Evolutionary conservation across 2,888 invertebrate genomes (phyloP).

Genomic region (Synanthedon andrenaeformis): DNA sequence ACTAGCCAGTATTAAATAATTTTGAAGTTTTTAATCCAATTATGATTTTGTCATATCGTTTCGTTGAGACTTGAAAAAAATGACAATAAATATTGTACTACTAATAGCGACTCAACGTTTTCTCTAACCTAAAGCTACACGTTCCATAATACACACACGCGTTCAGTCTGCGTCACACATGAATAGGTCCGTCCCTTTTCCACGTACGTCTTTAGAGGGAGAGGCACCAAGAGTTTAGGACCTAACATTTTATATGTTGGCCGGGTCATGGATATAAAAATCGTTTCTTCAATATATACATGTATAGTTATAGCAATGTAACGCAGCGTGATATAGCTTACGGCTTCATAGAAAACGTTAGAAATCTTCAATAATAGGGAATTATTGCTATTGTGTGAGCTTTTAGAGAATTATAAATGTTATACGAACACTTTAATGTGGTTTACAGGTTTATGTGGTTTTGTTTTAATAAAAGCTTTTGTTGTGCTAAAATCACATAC

Average conservation of each 20-base stretch:
- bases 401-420: constrained; percentile 29
- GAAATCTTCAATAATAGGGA: constrained; percentile 55
- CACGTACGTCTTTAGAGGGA: constrained; percentile 29
- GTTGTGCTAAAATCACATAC: background rate
- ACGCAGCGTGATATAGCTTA: constrained; percentile 17
- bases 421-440: constrained; percentile 13
- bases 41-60: too few species aligned
- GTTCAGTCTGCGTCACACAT: constrained; percentile 53
- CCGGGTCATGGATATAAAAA: constrained; percentile 71
- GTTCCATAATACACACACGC: constrained; percentile 42
- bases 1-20: too few species aligned
- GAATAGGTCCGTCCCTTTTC: constrained; percentile 34
- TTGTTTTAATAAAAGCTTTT: constrained; percentile 1
- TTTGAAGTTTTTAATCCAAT: too few species aligned
- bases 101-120: constrained; percentile 28
- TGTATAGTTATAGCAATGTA: constrained; percentile 27
- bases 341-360: constrained; percentile 33
- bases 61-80: too few species aligned
- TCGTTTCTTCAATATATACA: constrained; percentile 53
- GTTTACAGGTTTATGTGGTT: constrained; percentile 3
- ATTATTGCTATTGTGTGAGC: constrained; percentile 41
- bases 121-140: constrained; percentile 25
- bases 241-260: constrained; percentile 69
- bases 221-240: constrained; percentile 49
- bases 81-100: too few species aligned